Conservation (phyloP, 1,140 invertebrate genomes). For the Leptinotarsa undecemlineata region DNA sequence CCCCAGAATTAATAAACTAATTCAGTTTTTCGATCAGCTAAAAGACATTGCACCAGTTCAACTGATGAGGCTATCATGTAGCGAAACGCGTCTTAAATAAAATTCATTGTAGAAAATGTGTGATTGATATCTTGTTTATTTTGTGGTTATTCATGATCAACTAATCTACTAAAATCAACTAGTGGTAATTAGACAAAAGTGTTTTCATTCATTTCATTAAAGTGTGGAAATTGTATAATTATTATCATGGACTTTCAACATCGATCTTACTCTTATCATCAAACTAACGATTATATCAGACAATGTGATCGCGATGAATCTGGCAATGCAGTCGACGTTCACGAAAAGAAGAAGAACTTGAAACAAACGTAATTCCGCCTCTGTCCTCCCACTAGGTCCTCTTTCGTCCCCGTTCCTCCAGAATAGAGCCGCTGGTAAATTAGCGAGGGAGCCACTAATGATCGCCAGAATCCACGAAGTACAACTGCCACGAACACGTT, state of each 20-base stretch:
- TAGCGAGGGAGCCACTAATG: constrained; percentile 34
- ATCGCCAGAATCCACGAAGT: constrained; percentile 26
- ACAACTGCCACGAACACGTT: constrained; percentile 35
- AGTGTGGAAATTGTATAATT: too few relatives aligned
- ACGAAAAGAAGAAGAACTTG: neutral
- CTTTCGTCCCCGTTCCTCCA: neutral
- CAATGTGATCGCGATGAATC: neutral
- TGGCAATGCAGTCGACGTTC: neutral
- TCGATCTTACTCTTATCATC: neutral
- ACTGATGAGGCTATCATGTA: too few relatives aligned
- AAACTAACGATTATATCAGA: neutral
- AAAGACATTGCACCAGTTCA: too few relatives aligned
- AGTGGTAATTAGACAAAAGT: too few relatives aligned
- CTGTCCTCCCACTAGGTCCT: neutral
- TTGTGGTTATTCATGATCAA: too few relatives aligned
- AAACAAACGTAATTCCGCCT: neutral
- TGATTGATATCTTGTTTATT: too few relatives aligned
- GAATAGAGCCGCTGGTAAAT: constrained; percentile 10
- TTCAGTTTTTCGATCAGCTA: too few relatives aligned
- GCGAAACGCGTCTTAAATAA: too few relatives aligned
- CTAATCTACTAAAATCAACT: too few relatives aligned
- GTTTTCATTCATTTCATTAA: too few relatives aligned
- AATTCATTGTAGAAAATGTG: too few relatives aligned
- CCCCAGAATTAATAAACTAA: too few relatives aligned
- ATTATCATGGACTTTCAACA: neutral